Evolutionary conservation across 2,888 invertebrate genomes (phyloP), one percentile per base, ranked within the genome.

Genomic region (Drosophila pullipes): DNA sequence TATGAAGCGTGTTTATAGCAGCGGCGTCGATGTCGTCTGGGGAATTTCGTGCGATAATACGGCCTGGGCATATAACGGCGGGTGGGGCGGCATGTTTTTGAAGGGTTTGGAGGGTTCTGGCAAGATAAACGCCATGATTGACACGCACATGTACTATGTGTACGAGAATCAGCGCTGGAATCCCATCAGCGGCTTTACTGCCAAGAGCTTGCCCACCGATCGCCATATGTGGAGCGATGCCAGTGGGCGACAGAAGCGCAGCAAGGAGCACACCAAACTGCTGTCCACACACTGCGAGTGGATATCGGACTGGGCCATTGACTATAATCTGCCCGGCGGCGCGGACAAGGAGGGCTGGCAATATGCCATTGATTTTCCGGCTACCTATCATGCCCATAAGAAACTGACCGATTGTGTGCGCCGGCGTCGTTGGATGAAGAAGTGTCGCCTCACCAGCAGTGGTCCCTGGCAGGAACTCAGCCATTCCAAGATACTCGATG

Each of bases 121-220:
- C 33, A 95, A 95, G 78, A 95, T 96, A 52, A 95, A 97, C 92
- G 92, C 96, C 6, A 97, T 98, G 96, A 95, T 96, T 22, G 98
- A 98, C 92, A 96, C 96, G 16, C 97, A 97, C 93, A 96, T 96
- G 82, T 97, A 97, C 92, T 96, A 97, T 89, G 97, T 98, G 22
- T 98, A 98, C 92, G 98, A 98, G 94, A 98, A 98, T 92, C 98
- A 98, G 93, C 94, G 98, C 70, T 98, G 98, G 98, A 98, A 98
- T 94, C 98, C 98, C 0, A 95, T 98, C 4, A 96, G 97, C 74
- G 98, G 98, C 6, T 98, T 97, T 90, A 97, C 97, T 2, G 96
- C 97, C 3, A 96, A 97, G 79, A 97, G 97, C 25, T 94, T 98
- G 60, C 97, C 98, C 31, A 97, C 97, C 0, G 97, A 98, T 92